phyloP scores from a whole-genome alignment of 1,140 invertebrate genomes.

The Drosophila auraria region DNA sequence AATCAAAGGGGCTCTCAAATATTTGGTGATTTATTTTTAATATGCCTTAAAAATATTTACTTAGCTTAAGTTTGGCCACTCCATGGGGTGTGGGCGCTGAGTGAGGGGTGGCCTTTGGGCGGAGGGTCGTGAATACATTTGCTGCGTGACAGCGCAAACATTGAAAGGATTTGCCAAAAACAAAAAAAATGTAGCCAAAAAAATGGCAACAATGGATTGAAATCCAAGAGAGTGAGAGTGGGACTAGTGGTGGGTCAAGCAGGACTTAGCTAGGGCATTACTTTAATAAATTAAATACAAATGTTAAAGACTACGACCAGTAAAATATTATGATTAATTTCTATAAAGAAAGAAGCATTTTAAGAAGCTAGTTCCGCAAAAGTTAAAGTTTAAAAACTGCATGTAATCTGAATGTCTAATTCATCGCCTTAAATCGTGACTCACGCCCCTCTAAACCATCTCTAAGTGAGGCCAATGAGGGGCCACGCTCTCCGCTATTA shows the following conservation, averaged over 20 bases:
- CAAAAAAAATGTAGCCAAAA: slow-evolving; percentile 38
- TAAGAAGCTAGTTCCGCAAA: not conserved
- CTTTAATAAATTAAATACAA: too few species aligned
- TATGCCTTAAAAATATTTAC: slow-evolving; percentile 80
- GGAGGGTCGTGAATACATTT: slow-evolving; percentile 48
- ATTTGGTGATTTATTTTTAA: slow-evolving; percentile 80
- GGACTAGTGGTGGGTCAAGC: slow-evolving; percentile 19
- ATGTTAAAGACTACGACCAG: too few species aligned
- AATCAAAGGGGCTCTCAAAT: slow-evolving; percentile 57
- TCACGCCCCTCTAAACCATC: slow-evolving; percentile 14
- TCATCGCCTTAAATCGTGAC: not conserved
- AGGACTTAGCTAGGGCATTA: not conserved
- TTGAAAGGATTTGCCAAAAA: slow-evolving; percentile 79
- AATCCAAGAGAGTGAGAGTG: slow-evolving; percentile 2
- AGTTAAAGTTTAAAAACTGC: too few species aligned
- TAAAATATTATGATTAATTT: not conserved
- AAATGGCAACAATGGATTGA: slow-evolving; percentile 38
- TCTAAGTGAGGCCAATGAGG: slow-evolving; percentile 15
- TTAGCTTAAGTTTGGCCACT: slow-evolving; percentile 62
- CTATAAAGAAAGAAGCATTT: not conserved
- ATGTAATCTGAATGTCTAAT: too few species aligned
- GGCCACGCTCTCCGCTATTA: slow-evolving; percentile 10
- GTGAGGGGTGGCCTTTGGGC: slow-evolving; percentile 5
- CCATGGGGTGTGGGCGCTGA: slow-evolving; percentile 13
- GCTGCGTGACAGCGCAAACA: slow-evolving; percentile 78